Percentiles rank a stretch among this genome's conserved stretches.
phyloP scores from a whole-genome alignment of 2,113 vertebrate species.

The Ondatra zibethicus region DNA sequence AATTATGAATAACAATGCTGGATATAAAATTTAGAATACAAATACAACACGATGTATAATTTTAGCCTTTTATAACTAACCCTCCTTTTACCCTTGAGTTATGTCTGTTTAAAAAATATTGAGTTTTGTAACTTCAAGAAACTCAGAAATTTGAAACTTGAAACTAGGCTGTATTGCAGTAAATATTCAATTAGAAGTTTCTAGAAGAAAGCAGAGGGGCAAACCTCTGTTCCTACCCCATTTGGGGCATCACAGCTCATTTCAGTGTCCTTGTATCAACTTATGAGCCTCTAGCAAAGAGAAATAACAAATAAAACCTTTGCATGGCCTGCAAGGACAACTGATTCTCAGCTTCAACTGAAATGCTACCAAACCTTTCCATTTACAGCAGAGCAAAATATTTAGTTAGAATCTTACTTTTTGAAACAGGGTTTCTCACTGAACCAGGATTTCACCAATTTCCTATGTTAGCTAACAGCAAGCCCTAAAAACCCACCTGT shows the following conservation, averaged over 20 bases:
- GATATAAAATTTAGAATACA: background rate
- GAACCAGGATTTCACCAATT: too few relatives aligned
- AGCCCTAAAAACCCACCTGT: background rate
- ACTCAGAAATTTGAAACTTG: background rate
- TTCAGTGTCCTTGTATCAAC: background rate
- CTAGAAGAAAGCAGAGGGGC: background rate
- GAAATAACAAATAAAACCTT: background rate
- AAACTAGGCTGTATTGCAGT: background rate
- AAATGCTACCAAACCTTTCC: background rate
- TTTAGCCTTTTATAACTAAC: background rate
- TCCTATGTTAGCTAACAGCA: background rate
- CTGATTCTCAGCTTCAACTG: background rate
- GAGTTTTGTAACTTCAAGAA: conserved; percentile 15
- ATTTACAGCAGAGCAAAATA: background rate
- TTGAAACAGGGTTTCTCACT: background rate
- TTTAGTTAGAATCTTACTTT: background rate
- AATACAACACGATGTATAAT: background rate
- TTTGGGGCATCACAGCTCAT: background rate
- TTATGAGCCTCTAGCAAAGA: background rate
- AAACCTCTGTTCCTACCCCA: background rate
- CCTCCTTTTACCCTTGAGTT: background rate
- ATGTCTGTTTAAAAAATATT: background rate
- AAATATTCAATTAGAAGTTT: conserved; percentile 16
- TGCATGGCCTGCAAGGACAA: background rate
- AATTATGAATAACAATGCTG: background rate